Base-by-base conservation (phyloP, 1,140 invertebrate species). In the Ostrea edulis region DNA sequence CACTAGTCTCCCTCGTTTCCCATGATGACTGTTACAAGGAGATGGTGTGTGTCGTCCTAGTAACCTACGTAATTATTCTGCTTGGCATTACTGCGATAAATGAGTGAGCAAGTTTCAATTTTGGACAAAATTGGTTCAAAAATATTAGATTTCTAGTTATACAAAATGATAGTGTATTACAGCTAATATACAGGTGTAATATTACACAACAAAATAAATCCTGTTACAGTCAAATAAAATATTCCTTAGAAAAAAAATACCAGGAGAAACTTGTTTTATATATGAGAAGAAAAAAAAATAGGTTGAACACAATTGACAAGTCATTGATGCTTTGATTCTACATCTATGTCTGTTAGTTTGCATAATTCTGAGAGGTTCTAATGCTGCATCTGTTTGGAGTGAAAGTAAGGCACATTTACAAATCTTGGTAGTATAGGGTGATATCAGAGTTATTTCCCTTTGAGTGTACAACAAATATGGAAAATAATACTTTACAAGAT, bases 361-460 rank as follows among this genome's bases (percentile, higher is more conserved):
- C 68, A 77, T 77, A 77, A 29, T 14, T 71, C 1, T 29, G 0
- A 12, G 35, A 9, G 29, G 17, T 77, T n/a, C 7, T n/a, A 77
- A 44, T 17, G 68, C 25, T 77, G 68, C 22, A 77, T 77, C 25
- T 77, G 29, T 44, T 14, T 35, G 3, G 17, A 7, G 1, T 62
- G 55, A 62, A 8, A 25, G 0, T 77, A 77, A 77, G 68, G 68
- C 68, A 77, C 68, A 77, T 77, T 25, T 77, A 25, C 25, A 62
- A 62, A 29, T 29, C 25, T 44, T 44, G 35, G 35, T 29, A 77
- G 25, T 77, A 35, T 3, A 12, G 25, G 17, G 68, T 14, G 17
- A 35, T 77, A 77, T 14, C 68, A 77, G 68, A 77, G 68, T 77
- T 35, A 29, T 77, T 77, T 77, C 68, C 68, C 68, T 77, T 77